phyloP scores from a whole-genome alignment of 2,797 vertebrate species.

The Gallinago solitaria region DNA sequence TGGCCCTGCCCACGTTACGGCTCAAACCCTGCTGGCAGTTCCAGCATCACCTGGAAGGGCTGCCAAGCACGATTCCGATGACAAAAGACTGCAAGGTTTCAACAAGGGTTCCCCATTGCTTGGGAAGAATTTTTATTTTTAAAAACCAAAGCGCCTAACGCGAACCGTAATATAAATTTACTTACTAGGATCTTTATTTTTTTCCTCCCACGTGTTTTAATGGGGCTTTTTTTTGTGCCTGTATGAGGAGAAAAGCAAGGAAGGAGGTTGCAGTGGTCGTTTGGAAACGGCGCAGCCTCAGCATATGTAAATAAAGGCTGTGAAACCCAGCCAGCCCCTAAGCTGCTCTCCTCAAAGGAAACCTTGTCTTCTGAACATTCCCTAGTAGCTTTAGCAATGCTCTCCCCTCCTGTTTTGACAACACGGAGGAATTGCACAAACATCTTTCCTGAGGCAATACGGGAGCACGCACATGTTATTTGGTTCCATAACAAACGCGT shows the following conservation, averaged over 20 bases:
- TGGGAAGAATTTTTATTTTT: not conserved
- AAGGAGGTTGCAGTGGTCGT: not conserved
- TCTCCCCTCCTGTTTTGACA: conserved; percentile 37
- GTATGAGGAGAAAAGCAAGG: not conserved
- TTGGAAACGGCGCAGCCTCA: not conserved
- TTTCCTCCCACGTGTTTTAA: not conserved
- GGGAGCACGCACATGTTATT: not conserved
- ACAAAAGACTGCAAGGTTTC: not conserved
- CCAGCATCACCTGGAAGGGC: not conserved
- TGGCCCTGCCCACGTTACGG: not conserved
- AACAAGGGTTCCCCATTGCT: not conserved
- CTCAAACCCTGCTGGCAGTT: not conserved
- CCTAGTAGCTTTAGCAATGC: conserved; percentile 17
- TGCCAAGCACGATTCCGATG: not conserved
- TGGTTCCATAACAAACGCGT: conserved; percentile 45
- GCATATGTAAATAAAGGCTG: not conserved
- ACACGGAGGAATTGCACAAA: conserved; percentile 50
- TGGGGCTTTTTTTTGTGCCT: not conserved
- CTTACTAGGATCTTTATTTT: not conserved
- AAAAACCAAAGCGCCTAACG: not conserved
- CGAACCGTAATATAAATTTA: not conserved
- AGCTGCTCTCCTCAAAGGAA: conserved; percentile 41
- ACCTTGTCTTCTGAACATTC: conserved; percentile 16
- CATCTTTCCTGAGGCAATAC: not conserved
- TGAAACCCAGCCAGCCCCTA: conserved; percentile 32